These are phyloP conservation scores for Athrips mouffetella DNA, from an alignment of 2,888 invertebrate species.

Conservation along the genomic window DNA sequence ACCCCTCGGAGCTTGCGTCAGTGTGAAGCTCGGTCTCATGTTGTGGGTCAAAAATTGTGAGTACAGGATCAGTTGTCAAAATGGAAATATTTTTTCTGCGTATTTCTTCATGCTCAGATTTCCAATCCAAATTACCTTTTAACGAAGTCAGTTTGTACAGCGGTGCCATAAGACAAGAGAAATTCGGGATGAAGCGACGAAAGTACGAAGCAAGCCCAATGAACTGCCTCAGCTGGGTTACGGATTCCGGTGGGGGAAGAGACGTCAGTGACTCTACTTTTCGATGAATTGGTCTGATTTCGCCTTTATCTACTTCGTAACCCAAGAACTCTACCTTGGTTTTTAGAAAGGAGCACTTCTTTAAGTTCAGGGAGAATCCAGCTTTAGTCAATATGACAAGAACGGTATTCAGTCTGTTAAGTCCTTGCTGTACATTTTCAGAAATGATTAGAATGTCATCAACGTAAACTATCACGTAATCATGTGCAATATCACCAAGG, in stretches of 20 bases:
- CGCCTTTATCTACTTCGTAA: slow-evolving; percentile 10
- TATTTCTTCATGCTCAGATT: slow-evolving; percentile 1
- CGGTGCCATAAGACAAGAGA: slow-evolving; percentile 4
- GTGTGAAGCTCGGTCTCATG: slow-evolving; percentile 24
- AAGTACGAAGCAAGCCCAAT: slow-evolving; percentile 24
- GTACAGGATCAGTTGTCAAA: slow-evolving; percentile 16
- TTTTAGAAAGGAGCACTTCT: slow-evolving; percentile 19
- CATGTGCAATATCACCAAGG: not conserved
- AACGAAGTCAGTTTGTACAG: slow-evolving; percentile 17
- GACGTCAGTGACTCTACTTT: slow-evolving; percentile 22
- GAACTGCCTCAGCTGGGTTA: slow-evolving; percentile 23
- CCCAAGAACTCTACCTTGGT: slow-evolving; percentile 16
- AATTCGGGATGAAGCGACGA: slow-evolving; percentile 21
- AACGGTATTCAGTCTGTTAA: slow-evolving; percentile 15
- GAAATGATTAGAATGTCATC: not conserved
- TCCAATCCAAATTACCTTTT: slow-evolving; percentile 14
- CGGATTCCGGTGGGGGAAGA: slow-evolving; percentile 20
- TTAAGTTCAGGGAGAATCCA: slow-evolving; percentile 15
- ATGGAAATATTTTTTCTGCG: slow-evolving; percentile 5
- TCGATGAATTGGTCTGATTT: slow-evolving; percentile 18
- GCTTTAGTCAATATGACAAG: slow-evolving; percentile 9
- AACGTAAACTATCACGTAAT: not conserved
- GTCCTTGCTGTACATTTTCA: slow-evolving; percentile 7
- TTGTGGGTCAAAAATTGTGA: slow-evolving; percentile 23
- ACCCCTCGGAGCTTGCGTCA: slow-evolving; percentile 25